Evolutionary conservation across 2,888 invertebrate genomes (phyloP), one percentile per base, ranked within the genome.

Genomic region (Enchytraeus crypticus): DNA sequence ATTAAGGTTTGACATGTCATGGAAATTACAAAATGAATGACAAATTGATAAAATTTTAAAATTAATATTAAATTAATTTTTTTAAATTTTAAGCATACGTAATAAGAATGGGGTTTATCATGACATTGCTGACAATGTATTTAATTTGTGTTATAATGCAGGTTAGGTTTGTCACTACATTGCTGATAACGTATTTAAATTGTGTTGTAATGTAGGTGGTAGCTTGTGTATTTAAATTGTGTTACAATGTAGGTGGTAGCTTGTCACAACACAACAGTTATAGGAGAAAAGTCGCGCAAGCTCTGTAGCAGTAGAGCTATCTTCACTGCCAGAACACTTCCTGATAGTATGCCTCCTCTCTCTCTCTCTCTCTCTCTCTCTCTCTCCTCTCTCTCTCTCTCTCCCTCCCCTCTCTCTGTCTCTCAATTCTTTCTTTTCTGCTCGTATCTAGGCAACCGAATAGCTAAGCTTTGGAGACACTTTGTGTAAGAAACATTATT

Each of bases 291-390:
- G n/a, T 59, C 63, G 29, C 72, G 69, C 3, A 72, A 73, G 57
- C 66, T 70, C 33, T 80, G 80, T 69, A 79, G 80, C 65, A 72
- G 72, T 53, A 67, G 74, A 51, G 77, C 79, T 5, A 72, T 80
- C 43, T 73, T 74, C 27, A 72, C 73, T 27, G 75, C 73, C 3
- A 67, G 77, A 53, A 80, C 80, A 11, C 61, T 71, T 23, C 71
- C 74, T 8, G 63, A 71, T 38, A 64, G 84, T 84, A 69, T 79
- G 79, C 32, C 75, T 75, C 5, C 29, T 30, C n/a, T 3, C 4
- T n/a, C 11, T 8, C 21, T n/a, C 21, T 21, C 23, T 11, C 49
- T 11, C 21, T 14, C 21, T 27, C 21, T 14, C 23, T 38, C 26
- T 55, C 23, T 11, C 32, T 2, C 47, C 21, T 21, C 47, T 57